Percentiles rank a stretch among this genome's conserved stretches.
Evolutionary conservation across 1,140 invertebrate species (phyloP).

Genomic region (Danaus plexippus): DNA sequence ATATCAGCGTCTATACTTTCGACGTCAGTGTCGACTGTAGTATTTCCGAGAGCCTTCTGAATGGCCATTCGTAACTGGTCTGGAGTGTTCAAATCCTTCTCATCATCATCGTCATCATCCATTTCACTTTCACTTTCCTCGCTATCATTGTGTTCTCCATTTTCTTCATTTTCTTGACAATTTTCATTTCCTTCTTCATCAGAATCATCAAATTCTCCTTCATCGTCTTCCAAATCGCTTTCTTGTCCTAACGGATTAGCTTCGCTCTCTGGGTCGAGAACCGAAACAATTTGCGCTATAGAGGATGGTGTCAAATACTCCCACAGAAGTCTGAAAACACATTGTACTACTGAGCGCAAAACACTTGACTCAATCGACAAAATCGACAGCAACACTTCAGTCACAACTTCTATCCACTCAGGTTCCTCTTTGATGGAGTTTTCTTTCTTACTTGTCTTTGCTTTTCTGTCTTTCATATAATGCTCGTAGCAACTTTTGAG

Average conservation of each 20-base stretch:
- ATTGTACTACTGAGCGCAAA: slow-evolving; percentile 77
- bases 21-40: slow-evolving; percentile 72
- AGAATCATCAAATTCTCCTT: slow-evolving; percentile 30
- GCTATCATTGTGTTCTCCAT: slow-evolving; percentile 35
- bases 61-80: slow-evolving; percentile 78
- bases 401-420: slow-evolving; percentile 84
- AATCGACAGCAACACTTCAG: slow-evolving; percentile 82
- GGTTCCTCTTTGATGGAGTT: slow-evolving; percentile 72
- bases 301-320: slow-evolving; percentile 77
- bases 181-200: slow-evolving; percentile 20
- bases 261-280: slow-evolving; percentile 77
- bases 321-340: slow-evolving; percentile 82
- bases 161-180: slow-evolving; percentile 30
- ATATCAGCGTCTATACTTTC: slow-evolving; percentile 84
- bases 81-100: slow-evolving; percentile 75
- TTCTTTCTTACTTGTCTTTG: slow-evolving; percentile 7
- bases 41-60: slow-evolving; percentile 75
- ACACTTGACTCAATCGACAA: slow-evolving; percentile 80
- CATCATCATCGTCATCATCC: slow-evolving; percentile 73
- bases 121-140: slow-evolving; percentile 65
- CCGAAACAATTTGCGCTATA: slow-evolving; percentile 81
- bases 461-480: slow-evolving; percentile 46
- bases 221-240: slow-evolving; percentile 44
- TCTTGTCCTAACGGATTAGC: slow-evolving; percentile 73
- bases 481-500: slow-evolving; percentile 79